Conservation (phyloP, 2,797 vertebrate genomes). For the Microtus obscurus region DNA sequence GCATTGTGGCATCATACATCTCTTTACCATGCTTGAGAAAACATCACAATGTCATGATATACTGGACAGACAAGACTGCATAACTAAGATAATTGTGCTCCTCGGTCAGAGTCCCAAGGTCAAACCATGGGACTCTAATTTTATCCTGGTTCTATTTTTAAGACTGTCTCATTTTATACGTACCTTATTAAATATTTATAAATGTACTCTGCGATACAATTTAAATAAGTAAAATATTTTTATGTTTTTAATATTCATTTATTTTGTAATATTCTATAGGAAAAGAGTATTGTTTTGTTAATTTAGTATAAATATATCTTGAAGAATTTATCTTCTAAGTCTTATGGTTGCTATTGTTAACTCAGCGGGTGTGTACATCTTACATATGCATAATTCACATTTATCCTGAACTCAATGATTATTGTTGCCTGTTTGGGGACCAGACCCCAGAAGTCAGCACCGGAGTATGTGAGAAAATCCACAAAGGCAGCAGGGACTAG, state of each 20-base stretch:
- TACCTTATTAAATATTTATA: not conserved
- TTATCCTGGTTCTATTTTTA: not conserved
- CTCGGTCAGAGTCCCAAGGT: not conserved
- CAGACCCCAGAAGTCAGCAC: too few species aligned
- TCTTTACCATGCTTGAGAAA: not conserved
- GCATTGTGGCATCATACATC: not conserved
- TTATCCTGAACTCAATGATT: not conserved
- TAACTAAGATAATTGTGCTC: constrained; percentile 2
- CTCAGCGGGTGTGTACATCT: not conserved
- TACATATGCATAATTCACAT: not conserved
- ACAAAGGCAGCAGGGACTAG: too few species aligned
- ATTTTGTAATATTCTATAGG: not conserved
- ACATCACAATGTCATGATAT: not conserved
- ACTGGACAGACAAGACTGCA: not conserved
- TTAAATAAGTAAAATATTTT: not conserved
- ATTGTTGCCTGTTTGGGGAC: too few species aligned
- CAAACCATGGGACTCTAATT: not conserved
- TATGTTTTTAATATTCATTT: not conserved
- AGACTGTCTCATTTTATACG: not conserved
- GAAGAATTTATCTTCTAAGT: not conserved
- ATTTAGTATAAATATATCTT: not conserved
- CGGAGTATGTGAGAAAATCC: too few species aligned
- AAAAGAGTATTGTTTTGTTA: not conserved
- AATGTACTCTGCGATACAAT: not conserved
- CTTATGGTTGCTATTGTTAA: not conserved